Conservation (phyloP, 2,888 invertebrate genomes). For the Phorcus lineatus region DNA sequence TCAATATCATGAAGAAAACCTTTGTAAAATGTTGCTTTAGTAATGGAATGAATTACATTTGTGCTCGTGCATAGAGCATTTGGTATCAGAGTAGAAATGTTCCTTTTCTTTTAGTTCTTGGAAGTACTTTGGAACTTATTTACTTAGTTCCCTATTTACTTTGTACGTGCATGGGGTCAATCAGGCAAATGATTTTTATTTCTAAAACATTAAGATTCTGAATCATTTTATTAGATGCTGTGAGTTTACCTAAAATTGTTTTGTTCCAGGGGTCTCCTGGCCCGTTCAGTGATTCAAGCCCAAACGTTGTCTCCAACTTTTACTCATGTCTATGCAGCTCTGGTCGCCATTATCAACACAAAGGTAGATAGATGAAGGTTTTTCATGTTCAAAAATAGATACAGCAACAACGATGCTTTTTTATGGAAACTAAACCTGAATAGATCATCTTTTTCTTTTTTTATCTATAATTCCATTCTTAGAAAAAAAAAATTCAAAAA, state of each 20-base stretch:
- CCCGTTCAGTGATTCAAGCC: conserved; percentile 95
- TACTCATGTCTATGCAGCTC: conserved; percentile 96
- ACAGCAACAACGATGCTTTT: too few species aligned
- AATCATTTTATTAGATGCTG: too few species aligned
- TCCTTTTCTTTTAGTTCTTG: background rate
- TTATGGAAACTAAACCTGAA: background rate
- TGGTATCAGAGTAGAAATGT: background rate
- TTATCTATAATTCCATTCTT: background rate
- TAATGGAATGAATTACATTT: background rate
- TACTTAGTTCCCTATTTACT: too few species aligned
- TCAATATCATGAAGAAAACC: background rate
- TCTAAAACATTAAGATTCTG: too few species aligned
- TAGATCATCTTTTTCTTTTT: background rate
- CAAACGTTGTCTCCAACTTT: conserved; percentile 98
- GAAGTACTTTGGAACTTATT: too few species aligned
- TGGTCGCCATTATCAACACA: conserved; percentile 96
- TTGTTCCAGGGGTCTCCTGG: conserved; percentile 84
- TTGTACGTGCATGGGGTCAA: too few species aligned
- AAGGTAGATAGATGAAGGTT: conserved; percentile 78
- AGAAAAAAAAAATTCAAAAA: too few species aligned
- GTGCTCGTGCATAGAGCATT: background rate
- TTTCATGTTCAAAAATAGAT: too few species aligned
- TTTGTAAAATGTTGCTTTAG: background rate
- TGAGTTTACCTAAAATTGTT: too few species aligned
- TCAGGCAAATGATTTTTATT: too few species aligned